Conservation (phyloP, 2,113 vertebrate species). For the Oreochromis spilurus region DNA sequence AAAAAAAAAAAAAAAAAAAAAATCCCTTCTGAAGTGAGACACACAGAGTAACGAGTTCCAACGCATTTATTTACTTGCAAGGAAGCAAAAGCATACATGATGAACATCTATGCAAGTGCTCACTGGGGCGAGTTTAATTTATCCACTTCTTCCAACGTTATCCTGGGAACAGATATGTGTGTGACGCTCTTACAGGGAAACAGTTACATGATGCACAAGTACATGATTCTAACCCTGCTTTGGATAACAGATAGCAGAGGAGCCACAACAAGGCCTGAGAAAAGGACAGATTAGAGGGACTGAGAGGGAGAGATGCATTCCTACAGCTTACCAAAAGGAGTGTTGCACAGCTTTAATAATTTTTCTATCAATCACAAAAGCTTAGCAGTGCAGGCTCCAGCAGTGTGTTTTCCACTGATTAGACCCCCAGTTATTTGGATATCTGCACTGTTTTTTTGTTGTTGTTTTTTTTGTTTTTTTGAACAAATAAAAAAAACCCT, state of each 20-base stretch:
- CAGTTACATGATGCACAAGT: background rate
- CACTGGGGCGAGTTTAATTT: background rate
- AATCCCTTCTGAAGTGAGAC: background rate
- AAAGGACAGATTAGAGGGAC: background rate
- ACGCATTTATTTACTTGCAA: background rate
- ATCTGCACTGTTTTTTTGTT: too few species aligned
- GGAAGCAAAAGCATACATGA: background rate
- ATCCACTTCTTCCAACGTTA: background rate
- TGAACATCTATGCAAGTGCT: background rate
- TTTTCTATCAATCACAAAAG: background rate
- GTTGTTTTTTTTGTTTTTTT: too few species aligned
- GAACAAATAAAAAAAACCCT: too few species aligned
- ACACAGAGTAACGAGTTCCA: background rate
- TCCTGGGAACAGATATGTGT: background rate
- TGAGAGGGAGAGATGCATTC: background rate
- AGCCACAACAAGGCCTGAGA: background rate
- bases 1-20: fast-evolving
- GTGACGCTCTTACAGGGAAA: background rate
- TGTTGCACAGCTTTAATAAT: background rate
- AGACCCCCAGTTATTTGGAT: too few species aligned
- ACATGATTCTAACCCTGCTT: background rate
- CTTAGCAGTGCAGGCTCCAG: background rate
- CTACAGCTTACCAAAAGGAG: background rate
- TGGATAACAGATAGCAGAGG: background rate
- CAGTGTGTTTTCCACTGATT: background rate